A percentile compares a stretch with the other conserved stretches of the same genome.
Conservation (phyloP, 1,140 invertebrate genomes). For the Listronotus oregonensis region DNA sequence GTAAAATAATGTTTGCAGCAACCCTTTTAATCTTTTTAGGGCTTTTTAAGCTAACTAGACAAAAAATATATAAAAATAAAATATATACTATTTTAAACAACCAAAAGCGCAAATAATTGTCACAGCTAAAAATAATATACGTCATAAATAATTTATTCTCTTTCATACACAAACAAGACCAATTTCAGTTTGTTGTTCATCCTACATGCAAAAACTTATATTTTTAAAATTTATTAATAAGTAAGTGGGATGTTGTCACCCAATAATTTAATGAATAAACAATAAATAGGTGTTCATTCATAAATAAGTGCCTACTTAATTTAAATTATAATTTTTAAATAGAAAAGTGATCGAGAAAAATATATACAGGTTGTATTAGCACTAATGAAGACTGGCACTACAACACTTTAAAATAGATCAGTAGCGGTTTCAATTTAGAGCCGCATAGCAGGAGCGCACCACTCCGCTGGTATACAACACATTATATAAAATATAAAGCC, state of each 20-base stretch:
- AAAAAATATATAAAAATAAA: not conserved
- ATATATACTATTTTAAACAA: not conserved
- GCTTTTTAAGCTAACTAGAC: no score
- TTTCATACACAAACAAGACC: constrained; percentile 21
- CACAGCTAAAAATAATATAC: constrained; percentile 10
- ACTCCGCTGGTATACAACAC: no score
- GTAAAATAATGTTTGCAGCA: no score
- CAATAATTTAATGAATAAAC: constrained; percentile 16
- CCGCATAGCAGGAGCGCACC: no score
- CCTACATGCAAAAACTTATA: constrained; percentile 15
- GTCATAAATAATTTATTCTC: not conserved
- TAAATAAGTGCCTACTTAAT: constrained; percentile 14
- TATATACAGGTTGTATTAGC: no score
- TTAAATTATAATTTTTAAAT: not conserved
- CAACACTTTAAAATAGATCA: no score
- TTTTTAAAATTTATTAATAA: constrained; percentile 13
- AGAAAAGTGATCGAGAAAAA: no score
- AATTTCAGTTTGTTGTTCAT: constrained; percentile 25
- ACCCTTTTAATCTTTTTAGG: no score
- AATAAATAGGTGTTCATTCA: constrained; percentile 29
- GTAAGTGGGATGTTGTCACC: constrained; percentile 11
- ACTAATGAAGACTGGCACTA: no score
- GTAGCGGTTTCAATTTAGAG: no score
- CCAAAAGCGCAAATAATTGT: constrained; percentile 6
- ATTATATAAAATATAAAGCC: no score